Conservation (phyloP, 2,888 invertebrate genomes). For the Eupithecia tripunctaria region DNA sequence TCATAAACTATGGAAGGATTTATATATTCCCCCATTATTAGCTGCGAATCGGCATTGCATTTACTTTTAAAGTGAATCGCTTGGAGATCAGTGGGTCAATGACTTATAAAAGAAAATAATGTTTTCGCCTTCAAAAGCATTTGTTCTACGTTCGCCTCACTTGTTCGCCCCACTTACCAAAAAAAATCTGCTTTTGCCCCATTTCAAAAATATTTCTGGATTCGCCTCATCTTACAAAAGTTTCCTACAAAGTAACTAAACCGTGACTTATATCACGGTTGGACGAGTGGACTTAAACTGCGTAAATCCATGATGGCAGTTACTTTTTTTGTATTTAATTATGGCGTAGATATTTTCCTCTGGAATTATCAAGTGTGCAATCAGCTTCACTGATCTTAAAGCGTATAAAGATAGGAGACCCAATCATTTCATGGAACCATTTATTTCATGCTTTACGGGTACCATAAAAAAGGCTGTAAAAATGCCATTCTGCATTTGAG, state of each 20-base stretch:
- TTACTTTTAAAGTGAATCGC: too few species aligned
- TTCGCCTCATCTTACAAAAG: too few species aligned
- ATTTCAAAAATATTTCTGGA: too few species aligned
- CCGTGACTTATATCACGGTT: too few species aligned
- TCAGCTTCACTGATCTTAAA: slow-evolving; percentile 47
- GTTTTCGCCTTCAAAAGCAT: too few species aligned
- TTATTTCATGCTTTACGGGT: slow-evolving; percentile 25
- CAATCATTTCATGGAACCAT: slow-evolving; percentile 43
- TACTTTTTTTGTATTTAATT: not conserved
- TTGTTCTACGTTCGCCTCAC: too few species aligned
- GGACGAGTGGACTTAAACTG: not conserved
- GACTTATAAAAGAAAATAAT: too few species aligned
- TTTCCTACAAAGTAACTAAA: not conserved
- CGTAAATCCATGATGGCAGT: not conserved
- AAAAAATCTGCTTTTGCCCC: too few species aligned
- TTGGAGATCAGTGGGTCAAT: too few species aligned
- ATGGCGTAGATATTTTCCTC: not conserved
- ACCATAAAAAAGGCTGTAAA: slow-evolving; percentile 29
- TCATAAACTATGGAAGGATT: not conserved
- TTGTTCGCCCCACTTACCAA: too few species aligned
- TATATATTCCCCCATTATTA: not conserved
- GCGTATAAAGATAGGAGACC: slow-evolving; percentile 52
- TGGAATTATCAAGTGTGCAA: not conserved
- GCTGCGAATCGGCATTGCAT: too few species aligned
- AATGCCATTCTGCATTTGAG: slow-evolving; percentile 45